phyloP scores from a whole-genome alignment of 2,888 invertebrate species.

The Macrophya alboannulata region DNA sequence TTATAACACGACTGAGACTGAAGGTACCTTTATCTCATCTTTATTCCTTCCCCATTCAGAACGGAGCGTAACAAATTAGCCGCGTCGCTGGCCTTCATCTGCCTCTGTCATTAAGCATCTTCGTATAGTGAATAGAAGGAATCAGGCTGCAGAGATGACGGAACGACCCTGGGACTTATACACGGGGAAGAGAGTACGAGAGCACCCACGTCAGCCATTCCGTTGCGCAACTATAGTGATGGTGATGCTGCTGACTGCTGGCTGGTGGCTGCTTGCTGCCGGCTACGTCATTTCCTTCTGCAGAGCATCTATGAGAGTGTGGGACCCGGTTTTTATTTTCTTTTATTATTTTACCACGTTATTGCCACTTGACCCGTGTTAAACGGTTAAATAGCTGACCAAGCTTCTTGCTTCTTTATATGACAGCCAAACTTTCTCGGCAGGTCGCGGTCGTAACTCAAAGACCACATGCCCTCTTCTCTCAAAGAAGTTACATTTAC shows the following conservation, averaged over 20 bases:
- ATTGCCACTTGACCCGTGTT: constrained; percentile 76
- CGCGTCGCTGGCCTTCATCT: constrained; percentile 54
- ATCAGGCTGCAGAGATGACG: constrained; percentile 53
- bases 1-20: constrained; percentile 50
- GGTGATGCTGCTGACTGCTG: constrained; percentile 3
- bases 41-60: constrained; percentile 53
- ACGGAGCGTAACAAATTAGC: constrained; percentile 55
- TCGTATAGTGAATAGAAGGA: constrained; percentile 52
- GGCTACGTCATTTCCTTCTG: constrained; percentile 31
- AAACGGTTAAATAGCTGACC: constrained; percentile 72
- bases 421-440: constrained; percentile 45
- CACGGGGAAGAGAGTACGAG: constrained; percentile 2
- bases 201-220: constrained; percentile 49
- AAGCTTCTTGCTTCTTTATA: constrained; percentile 60
- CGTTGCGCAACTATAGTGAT: constrained; percentile 46
- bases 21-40: constrained; percentile 49
- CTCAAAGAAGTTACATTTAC: neutral
- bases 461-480: neutral
- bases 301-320: constrained; percentile 12
- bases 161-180: constrained; percentile 45
- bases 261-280: neutral
- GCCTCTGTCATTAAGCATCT: constrained; percentile 54
- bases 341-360: constrained; percentile 65
- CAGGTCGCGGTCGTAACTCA: constrained; percentile 14
- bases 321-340: constrained; percentile 19